phyloP scores from a whole-genome alignment of 2,113 vertebrate species.

The Salvelinus fontinalis region DNA sequence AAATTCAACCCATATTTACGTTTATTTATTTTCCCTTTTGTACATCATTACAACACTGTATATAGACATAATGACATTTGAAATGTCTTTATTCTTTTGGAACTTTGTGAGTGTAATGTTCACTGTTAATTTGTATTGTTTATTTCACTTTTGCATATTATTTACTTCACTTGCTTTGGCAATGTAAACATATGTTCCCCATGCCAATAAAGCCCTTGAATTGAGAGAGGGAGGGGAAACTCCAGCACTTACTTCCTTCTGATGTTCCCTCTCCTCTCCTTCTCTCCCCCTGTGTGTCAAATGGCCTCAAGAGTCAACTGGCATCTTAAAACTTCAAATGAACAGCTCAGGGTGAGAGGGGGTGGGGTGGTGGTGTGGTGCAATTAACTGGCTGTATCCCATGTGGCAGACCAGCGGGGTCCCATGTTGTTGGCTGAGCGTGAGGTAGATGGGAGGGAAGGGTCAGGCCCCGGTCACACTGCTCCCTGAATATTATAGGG shows the following conservation, averaged over 20 bases:
- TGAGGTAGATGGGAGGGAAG: conserved; percentile 30
- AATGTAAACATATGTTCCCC: too few species aligned
- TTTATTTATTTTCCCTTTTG: too few species aligned
- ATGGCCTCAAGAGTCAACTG: conserved; percentile 28
- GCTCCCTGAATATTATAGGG: conserved; percentile 1
- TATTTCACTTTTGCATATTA: too few species aligned
- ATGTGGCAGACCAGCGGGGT: conserved; percentile 34
- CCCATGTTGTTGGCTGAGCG: conserved; percentile 18
- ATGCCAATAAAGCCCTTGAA: too few species aligned
- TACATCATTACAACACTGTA: too few species aligned
- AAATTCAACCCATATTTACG: too few species aligned
- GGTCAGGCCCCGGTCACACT: conserved; percentile 48
- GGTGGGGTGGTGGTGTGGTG: conserved; percentile 8
- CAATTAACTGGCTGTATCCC: conserved; percentile 45
- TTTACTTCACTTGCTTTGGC: too few species aligned
- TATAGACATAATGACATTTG: too few species aligned
- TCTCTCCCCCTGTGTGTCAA: background rate
- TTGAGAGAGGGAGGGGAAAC: background rate
- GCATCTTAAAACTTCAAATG: conserved; percentile 50
- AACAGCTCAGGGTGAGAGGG: conserved; percentile 29
- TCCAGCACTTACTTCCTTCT: background rate
- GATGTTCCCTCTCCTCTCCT: conserved; percentile 17
- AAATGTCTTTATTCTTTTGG: too few species aligned
- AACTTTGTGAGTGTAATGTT: too few species aligned
- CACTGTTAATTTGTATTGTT: too few species aligned